Conservation (phyloP, 1,140 invertebrate genomes). For the Drosophila santomea region DNA sequence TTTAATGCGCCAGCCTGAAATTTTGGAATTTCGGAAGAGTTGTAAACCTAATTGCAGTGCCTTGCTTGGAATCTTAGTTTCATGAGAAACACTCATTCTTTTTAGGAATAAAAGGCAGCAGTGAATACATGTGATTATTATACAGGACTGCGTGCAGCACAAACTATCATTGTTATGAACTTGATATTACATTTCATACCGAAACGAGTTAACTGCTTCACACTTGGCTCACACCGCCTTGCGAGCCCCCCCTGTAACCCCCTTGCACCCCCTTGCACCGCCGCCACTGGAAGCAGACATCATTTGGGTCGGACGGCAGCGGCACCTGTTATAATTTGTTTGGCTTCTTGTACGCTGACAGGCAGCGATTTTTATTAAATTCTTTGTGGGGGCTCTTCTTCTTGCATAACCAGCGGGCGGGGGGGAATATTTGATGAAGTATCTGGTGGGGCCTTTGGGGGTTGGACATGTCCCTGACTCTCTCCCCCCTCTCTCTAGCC, state of each 20-base stretch:
- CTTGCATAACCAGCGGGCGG: conserved; percentile 61
- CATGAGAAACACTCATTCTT: too few species aligned
- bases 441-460: conserved; percentile 54
- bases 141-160: too few species aligned
- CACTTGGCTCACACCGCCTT: conserved; percentile 16
- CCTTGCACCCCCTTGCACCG: background rate
- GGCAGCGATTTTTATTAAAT: conserved; percentile 81
- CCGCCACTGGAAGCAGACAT: conserved; percentile 25
- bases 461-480: conserved; percentile 34
- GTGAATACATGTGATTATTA: too few species aligned
- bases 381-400: conserved; percentile 64
- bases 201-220: conserved; percentile 31
- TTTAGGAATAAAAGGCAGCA: too few species aligned
- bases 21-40: background rate
- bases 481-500: background rate
- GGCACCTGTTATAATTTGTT: conserved; percentile 83
- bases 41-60: conserved; percentile 6
- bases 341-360: conserved; percentile 80
- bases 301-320: conserved; percentile 49
- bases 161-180: too few species aligned
- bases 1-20: conserved; percentile 6
- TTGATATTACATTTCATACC: background rate
- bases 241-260: background rate
- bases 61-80: too few species aligned
- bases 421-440: conserved; percentile 76